Base-by-base conservation (phyloP, 2,797 vertebrate genomes). In the Pseudochromis fuscus region DNA sequence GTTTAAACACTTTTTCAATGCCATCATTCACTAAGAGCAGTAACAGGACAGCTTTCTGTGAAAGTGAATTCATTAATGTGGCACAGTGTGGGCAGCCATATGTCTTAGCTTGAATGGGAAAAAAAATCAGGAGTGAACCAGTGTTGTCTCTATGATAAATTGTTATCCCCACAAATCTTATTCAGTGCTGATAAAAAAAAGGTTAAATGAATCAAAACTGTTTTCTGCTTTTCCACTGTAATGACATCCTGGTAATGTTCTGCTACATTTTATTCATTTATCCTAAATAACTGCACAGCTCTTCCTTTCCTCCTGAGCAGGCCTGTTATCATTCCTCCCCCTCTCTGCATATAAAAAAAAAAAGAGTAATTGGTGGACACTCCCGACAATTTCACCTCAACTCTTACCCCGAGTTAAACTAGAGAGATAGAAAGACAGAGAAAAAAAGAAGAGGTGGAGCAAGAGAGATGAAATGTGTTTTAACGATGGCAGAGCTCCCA, bases 401-500 rank as follows among this genome's bases (percentile, higher is more conserved):
- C 67, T 80, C 86, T 81, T 76, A n/a, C 70, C 66, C 68, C 19
- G 56, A 85, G 77, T 89, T 72, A 75, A 75, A 81, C 42, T 51
- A 19, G 27, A 58, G 65, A 74, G 58, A 67, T 8, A 73, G 72
- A 76, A 52, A 58, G 40, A 35, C 30, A 59, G 52, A 67, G 33
- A 53, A 57, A 25, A 46, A 35, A 69, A 52, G 33, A 72, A 60
- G 79, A 70, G 89, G 92, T 85, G 89, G 87, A 80, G 85, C 44
- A 11, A 75, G 62, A 27, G 56, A 79, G 73, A 87, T 88, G 85
- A 90, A 93, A 92, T 91, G 90, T 91, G 91, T 93, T 93, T 88
- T 87, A 88, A 90, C 91, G 90, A 93, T 94, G 93, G 93, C 87
- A 85, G 75, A 19, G 59, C 61, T 90, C 90, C 91, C 87, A 80